Evolutionary conservation across 2,888 invertebrate genomes (phyloP).

Genomic region (Lithophane semibrunnea): DNA sequence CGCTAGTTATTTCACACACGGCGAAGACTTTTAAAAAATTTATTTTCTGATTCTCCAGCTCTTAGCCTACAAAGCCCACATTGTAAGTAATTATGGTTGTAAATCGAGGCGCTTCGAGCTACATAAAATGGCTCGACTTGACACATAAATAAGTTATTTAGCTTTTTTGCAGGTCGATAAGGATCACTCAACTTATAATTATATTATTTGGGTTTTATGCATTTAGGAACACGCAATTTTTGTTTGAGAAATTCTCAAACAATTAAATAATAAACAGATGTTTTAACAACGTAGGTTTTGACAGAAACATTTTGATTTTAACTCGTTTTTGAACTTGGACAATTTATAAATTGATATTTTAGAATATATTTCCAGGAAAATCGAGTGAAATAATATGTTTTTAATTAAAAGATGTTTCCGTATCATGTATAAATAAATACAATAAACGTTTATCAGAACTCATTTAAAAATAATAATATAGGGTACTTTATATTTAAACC

Average conservation of each 20-base stretch:
- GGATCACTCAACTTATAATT: constrained; percentile 50
- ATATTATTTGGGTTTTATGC: constrained; percentile 42
- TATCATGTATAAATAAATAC: neutral
- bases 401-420: neutral
- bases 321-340: neutral
- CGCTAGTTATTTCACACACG: constrained; percentile 1
- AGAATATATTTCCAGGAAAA: neutral
- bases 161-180: constrained; percentile 36
- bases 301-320: neutral
- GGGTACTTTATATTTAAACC: constrained; percentile 32
- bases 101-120: constrained; percentile 71
- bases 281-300: neutral
- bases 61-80: constrained; percentile 73
- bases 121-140: constrained; percentile 60
- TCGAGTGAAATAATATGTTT: neutral
- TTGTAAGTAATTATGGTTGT: constrained; percentile 79
- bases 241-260: neutral
- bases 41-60: constrained; percentile 63
- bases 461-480: constrained; percentile 31
- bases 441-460: constrained; percentile 4
- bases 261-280: neutral
- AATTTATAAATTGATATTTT: neutral
- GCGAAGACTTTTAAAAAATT: constrained; percentile 26
- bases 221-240: constrained; percentile 26
- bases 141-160: constrained; percentile 66